Evolutionary conservation across 1,140 invertebrate genomes (phyloP), one percentile per base, ranked within the genome.

Genomic region (Zophobas atratus): DNA sequence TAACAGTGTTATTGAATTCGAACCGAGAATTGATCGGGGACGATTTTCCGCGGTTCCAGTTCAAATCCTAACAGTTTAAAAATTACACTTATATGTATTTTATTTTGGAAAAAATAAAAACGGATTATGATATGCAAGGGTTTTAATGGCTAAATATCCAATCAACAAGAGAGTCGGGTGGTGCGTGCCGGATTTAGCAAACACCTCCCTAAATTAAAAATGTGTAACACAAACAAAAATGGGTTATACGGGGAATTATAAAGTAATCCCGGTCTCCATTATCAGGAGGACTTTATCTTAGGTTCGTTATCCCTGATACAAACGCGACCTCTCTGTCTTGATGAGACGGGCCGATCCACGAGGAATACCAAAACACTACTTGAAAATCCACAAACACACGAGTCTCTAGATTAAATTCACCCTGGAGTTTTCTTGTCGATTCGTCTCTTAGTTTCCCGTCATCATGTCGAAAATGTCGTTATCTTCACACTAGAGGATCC

Each of bases 311-410:
- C 79, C 81, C 77, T 79, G 80, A 78, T 78, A 82, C 79, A 81
- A 77, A 78, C 71, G 70, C 75, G 77, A 53, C 73, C 79, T 72
- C 78, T 73, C 72, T 76, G 73, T 70, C 79, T 80, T 82, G 82
- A 84, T 83, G 82, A 84, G 81, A 81, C 75, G 77, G 77, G 80
- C 78, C 81, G 78, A 85, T 80, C 81, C 75, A 75, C 73, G 33
- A 81, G 79, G 85, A 86, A 86, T 86, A 86, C 84, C 82, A 81
- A 86, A 85, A 86, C 82, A 84, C 84, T 84, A 85, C 84, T 86
- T 84, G 84, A 84, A 84, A 85, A 85, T 84, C 84, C 82, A 82
- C 83, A 82, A 83, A 84, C 82, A 85, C 78, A 75, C 81, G 78
- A 77, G 71, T 43, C 71, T 80, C 80, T 79, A 84, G 85, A 86